A percentile compares a stretch with the other conserved stretches of the same genome.
Evolutionary conservation across 1,140 invertebrate genomes (phyloP).

Genomic region (Brevipalpus yothersi): DNA sequence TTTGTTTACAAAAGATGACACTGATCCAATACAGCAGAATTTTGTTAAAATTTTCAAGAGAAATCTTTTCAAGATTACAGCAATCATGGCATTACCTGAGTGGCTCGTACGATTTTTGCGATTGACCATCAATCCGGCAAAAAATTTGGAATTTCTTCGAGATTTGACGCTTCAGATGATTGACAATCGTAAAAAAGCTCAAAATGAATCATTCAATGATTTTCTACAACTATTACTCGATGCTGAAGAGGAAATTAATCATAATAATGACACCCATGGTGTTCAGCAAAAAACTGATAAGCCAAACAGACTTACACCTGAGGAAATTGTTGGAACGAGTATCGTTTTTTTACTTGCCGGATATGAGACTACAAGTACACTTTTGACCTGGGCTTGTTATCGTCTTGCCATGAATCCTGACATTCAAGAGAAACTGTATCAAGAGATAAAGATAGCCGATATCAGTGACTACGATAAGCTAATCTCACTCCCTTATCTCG

Average conservation of each 20-base stretch:
- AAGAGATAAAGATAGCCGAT: constrained; percentile 17
- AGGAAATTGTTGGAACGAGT: constrained; percentile 34
- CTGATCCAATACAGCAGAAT: constrained; percentile 16
- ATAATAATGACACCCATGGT: neutral
- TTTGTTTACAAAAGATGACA: constrained; percentile 17
- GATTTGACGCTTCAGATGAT: neutral
- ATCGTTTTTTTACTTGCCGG: constrained; percentile 36
- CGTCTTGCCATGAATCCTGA: constrained; percentile 23
- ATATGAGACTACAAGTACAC: constrained; percentile 25
- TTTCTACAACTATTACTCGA: constrained; percentile 13
- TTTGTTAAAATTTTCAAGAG: constrained; percentile 11
- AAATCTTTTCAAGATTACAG: neutral
- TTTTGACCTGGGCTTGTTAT: constrained; percentile 23
- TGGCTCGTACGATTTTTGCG: neutral
- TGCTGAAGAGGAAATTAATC: neutral
- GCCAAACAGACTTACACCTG: constrained; percentile 24
- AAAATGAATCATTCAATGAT: constrained; percentile 1
- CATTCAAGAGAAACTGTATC: constrained; percentile 22
- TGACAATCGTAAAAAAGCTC: neutral
- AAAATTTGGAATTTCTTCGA: neutral
- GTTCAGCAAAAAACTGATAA: too few relatives aligned
- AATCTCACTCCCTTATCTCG: constrained; percentile 14
- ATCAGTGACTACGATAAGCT: constrained; percentile 1
- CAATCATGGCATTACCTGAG: neutral
- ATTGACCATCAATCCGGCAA: neutral